Conservation (phyloP, 2,113 vertebrate genomes). For the Catagonus wagneri region DNA sequence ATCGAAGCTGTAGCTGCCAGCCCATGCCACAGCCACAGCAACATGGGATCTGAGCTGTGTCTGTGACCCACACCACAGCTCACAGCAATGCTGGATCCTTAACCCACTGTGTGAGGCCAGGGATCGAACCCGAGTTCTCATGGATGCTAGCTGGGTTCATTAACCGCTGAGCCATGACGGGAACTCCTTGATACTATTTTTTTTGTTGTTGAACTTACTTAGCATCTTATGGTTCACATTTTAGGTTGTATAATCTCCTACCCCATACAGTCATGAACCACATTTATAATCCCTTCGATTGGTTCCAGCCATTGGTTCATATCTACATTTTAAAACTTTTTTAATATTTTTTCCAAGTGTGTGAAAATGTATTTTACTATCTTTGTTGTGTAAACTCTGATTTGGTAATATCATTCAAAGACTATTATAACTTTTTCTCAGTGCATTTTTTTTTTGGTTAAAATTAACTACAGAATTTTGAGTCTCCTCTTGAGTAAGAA, state of each 20-base stretch:
- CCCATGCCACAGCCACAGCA: too few relatives aligned
- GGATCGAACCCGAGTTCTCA: too few relatives aligned
- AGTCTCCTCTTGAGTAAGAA: conserved; percentile 9
- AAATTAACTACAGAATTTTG: background rate
- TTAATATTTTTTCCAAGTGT: background rate
- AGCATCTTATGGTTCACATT: background rate
- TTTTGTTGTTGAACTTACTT: conserved; percentile 8
- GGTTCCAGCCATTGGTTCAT: background rate
- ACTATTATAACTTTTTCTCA: background rate
- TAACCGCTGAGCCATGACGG: too few relatives aligned
- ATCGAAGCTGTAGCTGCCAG: too few relatives aligned
- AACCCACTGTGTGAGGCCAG: too few relatives aligned
- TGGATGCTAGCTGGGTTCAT: too few relatives aligned
- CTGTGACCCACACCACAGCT: too few relatives aligned
- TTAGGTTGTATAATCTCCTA: background rate
- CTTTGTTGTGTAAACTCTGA: background rate
- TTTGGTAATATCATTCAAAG: background rate
- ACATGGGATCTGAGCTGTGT: too few relatives aligned
- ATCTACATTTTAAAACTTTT: background rate
- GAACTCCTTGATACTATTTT: background rate
- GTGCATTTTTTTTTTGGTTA: background rate
- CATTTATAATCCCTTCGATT: background rate
- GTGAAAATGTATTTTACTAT: background rate
- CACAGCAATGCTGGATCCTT: too few relatives aligned
- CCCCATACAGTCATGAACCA: background rate